Evolutionary conservation across 2,888 invertebrate genomes (phyloP).

Genomic region (Leptura quadrifasciata): DNA sequence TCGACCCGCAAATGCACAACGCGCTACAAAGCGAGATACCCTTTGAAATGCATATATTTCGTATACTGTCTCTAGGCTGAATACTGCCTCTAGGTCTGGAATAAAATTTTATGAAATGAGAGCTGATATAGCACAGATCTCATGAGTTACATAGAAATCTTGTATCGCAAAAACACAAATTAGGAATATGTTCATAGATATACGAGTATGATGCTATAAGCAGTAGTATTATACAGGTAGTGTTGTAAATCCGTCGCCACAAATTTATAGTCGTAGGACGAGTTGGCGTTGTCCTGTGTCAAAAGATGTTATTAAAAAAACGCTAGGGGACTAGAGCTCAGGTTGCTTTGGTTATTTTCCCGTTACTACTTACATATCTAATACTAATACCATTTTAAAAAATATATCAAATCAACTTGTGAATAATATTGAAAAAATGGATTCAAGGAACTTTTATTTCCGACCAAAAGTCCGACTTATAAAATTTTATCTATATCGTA

Average conservation of each 20-base stretch:
- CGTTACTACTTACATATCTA: no score
- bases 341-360: no score
- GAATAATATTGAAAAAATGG: no score
- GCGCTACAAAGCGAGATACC: background rate
- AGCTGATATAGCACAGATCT: conserved; percentile 2
- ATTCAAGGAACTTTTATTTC: no score
- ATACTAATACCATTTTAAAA: no score
- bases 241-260: conserved; percentile 19
- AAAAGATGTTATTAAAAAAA: background rate
- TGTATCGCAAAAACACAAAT: background rate
- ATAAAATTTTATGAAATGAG: background rate
- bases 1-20: background rate
- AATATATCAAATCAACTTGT: no score
- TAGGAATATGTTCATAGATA: conserved; percentile 20
- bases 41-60: background rate
- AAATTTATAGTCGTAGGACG: conserved; percentile 13
- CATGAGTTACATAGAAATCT: background rate
- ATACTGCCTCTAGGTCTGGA: background rate
- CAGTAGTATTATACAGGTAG: conserved; percentile 38
- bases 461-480: no score
- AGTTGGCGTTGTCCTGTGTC: background rate
- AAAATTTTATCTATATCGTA: no score
- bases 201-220: conserved; percentile 38
- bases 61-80: background rate
- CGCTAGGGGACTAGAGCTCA: no score